Evolutionary conservation across 2,797 vertebrate genomes (phyloP).

Genomic region (Triplophysa bombifrons): DNA sequence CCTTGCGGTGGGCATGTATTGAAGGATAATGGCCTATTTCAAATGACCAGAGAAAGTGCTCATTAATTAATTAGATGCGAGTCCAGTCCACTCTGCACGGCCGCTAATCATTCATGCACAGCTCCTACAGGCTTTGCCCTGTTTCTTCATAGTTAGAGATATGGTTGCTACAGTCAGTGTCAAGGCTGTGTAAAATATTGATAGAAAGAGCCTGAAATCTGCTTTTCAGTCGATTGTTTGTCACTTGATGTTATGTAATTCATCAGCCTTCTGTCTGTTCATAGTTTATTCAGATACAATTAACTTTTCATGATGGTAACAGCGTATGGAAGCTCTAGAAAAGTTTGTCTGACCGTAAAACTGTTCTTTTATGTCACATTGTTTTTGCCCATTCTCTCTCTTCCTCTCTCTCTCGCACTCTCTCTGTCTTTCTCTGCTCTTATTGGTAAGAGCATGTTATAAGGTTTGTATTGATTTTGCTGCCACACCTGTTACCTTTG

Average conservation of each 20-base stretch:
- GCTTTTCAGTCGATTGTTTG: background rate
- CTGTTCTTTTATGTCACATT: background rate
- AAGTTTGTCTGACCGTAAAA: background rate
- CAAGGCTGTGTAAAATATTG: conserved; percentile 30
- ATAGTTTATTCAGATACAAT: background rate
- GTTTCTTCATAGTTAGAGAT: conserved; percentile 28
- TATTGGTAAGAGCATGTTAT: conserved; percentile 45
- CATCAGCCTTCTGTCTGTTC: conserved; percentile 19
- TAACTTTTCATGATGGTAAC: background rate
- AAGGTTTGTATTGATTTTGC: conserved; percentile 66
- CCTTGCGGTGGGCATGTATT: conserved; percentile 66
- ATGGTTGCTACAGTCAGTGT: conserved; percentile 14
- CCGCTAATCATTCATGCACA: conserved; percentile 33
- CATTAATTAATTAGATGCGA: conserved; percentile 77
- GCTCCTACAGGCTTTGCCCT: conserved; percentile 12
- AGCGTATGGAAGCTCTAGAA: background rate
- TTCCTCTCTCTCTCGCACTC: conserved; percentile 29
- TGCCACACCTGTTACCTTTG: conserved; percentile 58
- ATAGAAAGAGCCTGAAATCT: conserved; percentile 37
- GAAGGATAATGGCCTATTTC: conserved; percentile 75
- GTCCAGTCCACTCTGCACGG: conserved; percentile 33
- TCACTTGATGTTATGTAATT: background rate
- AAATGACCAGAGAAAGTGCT: conserved; percentile 76
- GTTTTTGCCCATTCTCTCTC: conserved; percentile 28
- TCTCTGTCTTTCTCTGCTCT: conserved; percentile 38